phyloP scores from a whole-genome alignment of 2,113 vertebrate species.

The Hydrochoerus hydrochaeris region DNA sequence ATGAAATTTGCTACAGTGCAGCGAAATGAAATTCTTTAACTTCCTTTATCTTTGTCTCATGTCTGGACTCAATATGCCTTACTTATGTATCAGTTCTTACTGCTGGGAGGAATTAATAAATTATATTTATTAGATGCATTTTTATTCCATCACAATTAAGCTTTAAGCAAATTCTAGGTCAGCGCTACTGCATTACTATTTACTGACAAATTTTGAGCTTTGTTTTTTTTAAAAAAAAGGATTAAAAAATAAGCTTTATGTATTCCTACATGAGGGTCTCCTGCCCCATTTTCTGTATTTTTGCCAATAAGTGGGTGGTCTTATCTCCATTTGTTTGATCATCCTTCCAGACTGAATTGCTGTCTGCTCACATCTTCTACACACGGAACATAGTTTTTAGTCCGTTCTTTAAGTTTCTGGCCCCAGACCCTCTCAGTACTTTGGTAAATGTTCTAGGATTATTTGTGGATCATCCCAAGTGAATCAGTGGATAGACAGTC shows the following conservation, averaged over 20 bases:
- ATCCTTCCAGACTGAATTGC: not conserved
- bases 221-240: not conserved
- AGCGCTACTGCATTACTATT: not conserved
- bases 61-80: not conserved
- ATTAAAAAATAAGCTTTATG: not conserved
- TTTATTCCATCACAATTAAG: slow-evolving; percentile 30
- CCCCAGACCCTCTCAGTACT: not conserved
- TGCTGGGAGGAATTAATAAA: not conserved
- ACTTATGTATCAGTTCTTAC: not conserved
- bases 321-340: not conserved
- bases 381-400: not conserved
- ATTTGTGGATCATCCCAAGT: not conserved
- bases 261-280: not conserved
- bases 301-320: not conserved
- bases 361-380: not conserved
- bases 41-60: slow-evolving; percentile 50
- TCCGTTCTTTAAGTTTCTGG: not conserved
- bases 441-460: not conserved
- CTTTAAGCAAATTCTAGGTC: not conserved
- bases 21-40: slow-evolving; percentile 66
- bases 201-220: not conserved
- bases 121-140: slow-evolving; percentile 29
- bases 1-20: slow-evolving; percentile 50
- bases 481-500: not conserved
- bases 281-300: not conserved